phyloP scores from a whole-genome alignment of 2,888 invertebrate genomes.

The Girardia tigrina region DNA sequence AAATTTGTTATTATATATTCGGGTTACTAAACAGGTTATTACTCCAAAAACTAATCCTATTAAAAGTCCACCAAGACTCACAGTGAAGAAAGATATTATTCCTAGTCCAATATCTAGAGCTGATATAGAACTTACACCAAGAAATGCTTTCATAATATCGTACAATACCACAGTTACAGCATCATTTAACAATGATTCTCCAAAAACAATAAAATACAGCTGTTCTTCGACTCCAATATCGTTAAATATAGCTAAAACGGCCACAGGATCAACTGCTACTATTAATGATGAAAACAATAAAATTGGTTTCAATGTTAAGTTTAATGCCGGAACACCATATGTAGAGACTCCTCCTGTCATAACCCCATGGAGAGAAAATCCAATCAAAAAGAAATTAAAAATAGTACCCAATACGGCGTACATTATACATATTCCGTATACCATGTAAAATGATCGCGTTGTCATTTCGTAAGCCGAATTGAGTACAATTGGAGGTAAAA shows the following conservation, averaged over 20 bases:
- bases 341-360: constrained; percentile 42
- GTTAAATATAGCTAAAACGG: constrained; percentile 54
- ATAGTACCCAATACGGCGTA: constrained; percentile 53
- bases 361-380: constrained; percentile 42
- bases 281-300: constrained; percentile 54
- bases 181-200: constrained; percentile 55
- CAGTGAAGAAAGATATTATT: constrained; percentile 52
- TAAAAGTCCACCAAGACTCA: constrained; percentile 52
- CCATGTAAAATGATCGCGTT: constrained; percentile 54
- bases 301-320: constrained; percentile 41
- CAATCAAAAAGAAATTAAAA: constrained; percentile 43
- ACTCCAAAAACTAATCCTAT: constrained; percentile 53
- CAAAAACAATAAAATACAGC: constrained; percentile 56
- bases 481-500: constrained; percentile 54
- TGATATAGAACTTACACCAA: constrained; percentile 39
- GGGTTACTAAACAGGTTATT: constrained; percentile 43
- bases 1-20: constrained; percentile 52
- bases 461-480: constrained; percentile 55
- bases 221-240: constrained; percentile 55
- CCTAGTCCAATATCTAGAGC: constrained; percentile 49
- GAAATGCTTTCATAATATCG: constrained; percentile 53
- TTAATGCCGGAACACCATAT: constrained; percentile 38
- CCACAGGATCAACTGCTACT: constrained; percentile 56
- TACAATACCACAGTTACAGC: constrained; percentile 55
- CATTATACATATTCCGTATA: constrained; percentile 54